Evolutionary conservation across 2,888 invertebrate species (phyloP).

Genomic region (Trachelus iudaicus): DNA sequence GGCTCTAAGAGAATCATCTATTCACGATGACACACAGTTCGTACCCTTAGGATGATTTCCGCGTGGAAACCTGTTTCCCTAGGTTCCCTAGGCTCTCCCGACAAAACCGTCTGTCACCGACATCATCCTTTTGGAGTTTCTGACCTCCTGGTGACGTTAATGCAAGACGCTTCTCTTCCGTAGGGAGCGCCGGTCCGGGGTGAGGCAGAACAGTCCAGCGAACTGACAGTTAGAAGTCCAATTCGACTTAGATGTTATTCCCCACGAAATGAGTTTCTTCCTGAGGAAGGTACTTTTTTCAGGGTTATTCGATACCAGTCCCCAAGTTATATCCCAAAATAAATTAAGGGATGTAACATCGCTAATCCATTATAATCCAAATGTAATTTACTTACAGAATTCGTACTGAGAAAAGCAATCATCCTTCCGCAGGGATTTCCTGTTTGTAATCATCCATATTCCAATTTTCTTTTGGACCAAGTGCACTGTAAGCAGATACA

Average conservation of each 20-base stretch:
- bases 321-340: neutral
- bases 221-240: neutral
- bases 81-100: constrained; percentile 39
- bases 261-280: neutral
- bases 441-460: neutral
- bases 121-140: constrained; percentile 47
- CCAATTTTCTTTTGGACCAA: neutral
- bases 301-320: neutral
- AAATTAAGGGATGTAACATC: neutral
- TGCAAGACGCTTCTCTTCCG: constrained; percentile 28
- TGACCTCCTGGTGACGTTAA: constrained; percentile 43
- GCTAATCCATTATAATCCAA: neutral
- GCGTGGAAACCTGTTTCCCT: neutral
- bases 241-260: neutral
- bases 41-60: neutral
- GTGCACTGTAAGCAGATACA: neutral
- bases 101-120: constrained; percentile 43
- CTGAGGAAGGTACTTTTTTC: neutral
- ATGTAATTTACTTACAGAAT: neutral
- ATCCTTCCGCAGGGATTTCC: neutral
- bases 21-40: neutral
- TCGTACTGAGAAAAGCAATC: neutral
- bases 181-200: neutral
- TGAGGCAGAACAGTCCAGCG: neutral
- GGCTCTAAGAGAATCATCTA: neutral